These are phyloP conservation scores for Phengaris arion DNA, from an alignment of 2,888 invertebrate species.

Conservation along the genomic window DNA sequence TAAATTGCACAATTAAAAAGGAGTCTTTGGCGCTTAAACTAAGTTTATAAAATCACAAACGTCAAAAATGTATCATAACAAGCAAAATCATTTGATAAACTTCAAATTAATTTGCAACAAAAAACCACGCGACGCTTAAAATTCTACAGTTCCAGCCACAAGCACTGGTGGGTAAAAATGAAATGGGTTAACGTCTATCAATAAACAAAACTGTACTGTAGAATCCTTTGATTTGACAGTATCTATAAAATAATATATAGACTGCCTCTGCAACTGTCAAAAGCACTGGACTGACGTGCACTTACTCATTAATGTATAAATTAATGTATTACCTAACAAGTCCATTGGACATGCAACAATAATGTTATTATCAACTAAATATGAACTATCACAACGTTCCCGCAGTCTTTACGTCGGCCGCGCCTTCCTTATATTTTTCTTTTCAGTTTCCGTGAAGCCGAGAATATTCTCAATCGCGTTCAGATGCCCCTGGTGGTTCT, in stretches of 20 bases:
- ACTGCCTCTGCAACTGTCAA: slow-evolving; percentile 10
- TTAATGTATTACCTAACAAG: slow-evolving; percentile 36
- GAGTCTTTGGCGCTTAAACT: slow-evolving; percentile 73
- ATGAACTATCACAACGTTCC: slow-evolving; percentile 38
- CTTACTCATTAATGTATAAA: too few relatives aligned
- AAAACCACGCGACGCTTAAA: slow-evolving; percentile 29
- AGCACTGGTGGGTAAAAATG: not conserved
- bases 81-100: slow-evolving; percentile 47
- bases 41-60: slow-evolving; percentile 62
- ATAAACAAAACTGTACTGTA: not conserved
- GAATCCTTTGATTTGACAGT: not conserved
- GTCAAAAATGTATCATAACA: slow-evolving; percentile 59
- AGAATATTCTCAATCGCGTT: slow-evolving; percentile 95
- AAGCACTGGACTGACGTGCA: not conserved
- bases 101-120: slow-evolving; percentile 39
- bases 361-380: slow-evolving; percentile 43
- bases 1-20: slow-evolving; percentile 67
- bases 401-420: slow-evolving; percentile 70
- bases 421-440: slow-evolving; percentile 87
- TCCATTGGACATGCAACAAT: slow-evolving; percentile 44
- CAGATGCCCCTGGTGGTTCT: slow-evolving; percentile 92
- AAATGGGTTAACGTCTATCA: not conserved
- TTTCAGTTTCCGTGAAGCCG: slow-evolving; percentile 90
- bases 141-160: not conserved
- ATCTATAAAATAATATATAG: not conserved